A percentile compares a stretch with the other conserved stretches of the same genome.
Conservation (phyloP, 2,113 vertebrate species). For the Menura novaehollandiae region DNA sequence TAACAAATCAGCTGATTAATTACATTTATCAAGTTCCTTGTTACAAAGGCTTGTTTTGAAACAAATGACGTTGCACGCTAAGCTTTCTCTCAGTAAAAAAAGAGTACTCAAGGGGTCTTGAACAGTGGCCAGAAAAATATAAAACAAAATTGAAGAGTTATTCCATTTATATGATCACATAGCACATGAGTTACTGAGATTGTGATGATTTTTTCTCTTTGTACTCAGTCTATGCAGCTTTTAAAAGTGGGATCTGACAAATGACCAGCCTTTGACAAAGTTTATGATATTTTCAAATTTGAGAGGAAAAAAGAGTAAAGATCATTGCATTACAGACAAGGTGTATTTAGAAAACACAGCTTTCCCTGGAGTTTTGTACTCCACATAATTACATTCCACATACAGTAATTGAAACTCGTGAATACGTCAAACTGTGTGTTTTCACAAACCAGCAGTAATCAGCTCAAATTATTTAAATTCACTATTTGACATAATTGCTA, state of each 20-base stretch:
- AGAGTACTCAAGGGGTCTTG: not conserved
- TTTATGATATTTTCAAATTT: not conserved
- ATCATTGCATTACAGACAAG: not conserved
- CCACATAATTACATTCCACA: conserved; percentile 51
- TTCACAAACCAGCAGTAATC: conserved; percentile 60
- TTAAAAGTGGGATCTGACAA: not conserved
- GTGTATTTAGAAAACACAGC: conserved; percentile 10
- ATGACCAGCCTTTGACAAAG: not conserved
- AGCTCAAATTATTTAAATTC: conserved; percentile 65
- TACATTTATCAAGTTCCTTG: not conserved
- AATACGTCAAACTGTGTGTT: conserved; percentile 62
- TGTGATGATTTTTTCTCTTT: not conserved
- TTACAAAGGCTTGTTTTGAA: not conserved
- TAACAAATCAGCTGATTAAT: not conserved
- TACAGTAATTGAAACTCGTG: conserved; percentile 58
- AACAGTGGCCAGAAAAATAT: not conserved
- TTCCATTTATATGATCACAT: not conserved
- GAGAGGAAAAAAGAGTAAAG: not conserved
- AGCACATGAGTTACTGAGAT: not conserved
- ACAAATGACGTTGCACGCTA: not conserved
- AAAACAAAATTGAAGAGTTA: not conserved
- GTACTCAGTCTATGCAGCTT: not conserved
- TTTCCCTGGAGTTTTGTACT: conserved; percentile 33
- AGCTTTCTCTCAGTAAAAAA: not conserved
- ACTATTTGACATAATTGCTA: conserved; percentile 58